Conservation (phyloP, 2,888 invertebrate genomes). For the Drosophila austrosaltans region DNA sequence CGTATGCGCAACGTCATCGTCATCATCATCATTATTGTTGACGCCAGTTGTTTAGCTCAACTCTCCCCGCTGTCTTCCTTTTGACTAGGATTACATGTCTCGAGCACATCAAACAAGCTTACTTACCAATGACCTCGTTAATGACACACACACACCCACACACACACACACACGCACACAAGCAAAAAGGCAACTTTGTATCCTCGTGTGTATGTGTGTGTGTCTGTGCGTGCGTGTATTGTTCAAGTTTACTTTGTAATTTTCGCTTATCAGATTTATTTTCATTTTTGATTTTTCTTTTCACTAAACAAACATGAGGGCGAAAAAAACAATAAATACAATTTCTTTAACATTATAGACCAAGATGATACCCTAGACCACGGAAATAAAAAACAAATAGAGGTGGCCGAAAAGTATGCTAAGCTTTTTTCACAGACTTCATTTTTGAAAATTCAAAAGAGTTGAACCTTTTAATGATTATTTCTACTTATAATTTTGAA, state of each 20-base stretch:
- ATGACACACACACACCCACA: conserved; percentile 60
- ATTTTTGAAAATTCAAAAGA: no score
- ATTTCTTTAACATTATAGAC: not conserved
- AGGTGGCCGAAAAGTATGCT: no score
- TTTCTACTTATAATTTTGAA: no score
- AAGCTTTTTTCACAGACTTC: no score
- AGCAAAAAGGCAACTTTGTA: conserved; percentile 35
- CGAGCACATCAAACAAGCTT: conserved; percentile 78
- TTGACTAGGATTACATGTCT: conserved; percentile 71
- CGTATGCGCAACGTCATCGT: conserved; percentile 64
- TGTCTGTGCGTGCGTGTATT: conserved; percentile 43
- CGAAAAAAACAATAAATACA: not conserved
- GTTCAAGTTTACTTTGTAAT: conserved; percentile 74
- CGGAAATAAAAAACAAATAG: no score
- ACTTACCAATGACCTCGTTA: conserved; percentile 79
- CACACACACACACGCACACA: conserved; percentile 12
- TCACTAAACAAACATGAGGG: conserved; percentile 26
- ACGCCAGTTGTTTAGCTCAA: conserved; percentile 49
- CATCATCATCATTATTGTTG: conserved; percentile 14
- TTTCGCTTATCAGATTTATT: conserved; percentile 77
- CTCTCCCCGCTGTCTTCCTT: conserved; percentile 14
- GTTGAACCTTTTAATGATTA: no score
- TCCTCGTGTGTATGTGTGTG: conserved; percentile 25
- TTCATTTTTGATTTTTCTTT: conserved; percentile 73
- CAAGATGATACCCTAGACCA: not conserved